These are phyloP conservation scores for Lucinisca nassula DNA, from an alignment of 2,888 invertebrate species.

Conservation along the genomic window DNA sequence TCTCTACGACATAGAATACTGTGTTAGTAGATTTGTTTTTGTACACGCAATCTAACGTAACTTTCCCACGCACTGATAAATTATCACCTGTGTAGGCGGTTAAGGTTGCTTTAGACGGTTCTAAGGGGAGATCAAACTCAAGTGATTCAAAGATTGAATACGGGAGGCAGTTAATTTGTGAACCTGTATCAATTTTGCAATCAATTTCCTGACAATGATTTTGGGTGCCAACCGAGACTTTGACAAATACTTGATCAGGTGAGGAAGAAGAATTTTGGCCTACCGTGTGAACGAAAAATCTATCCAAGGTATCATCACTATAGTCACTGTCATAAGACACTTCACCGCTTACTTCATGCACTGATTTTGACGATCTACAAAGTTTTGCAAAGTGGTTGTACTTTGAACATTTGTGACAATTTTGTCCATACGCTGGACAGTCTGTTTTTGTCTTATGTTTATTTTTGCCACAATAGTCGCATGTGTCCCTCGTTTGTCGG, in stretches of 20 bases:
- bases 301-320: background rate
- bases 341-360: conserved; percentile 1
- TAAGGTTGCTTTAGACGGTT: background rate
- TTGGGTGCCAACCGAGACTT: background rate
- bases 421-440: no score
- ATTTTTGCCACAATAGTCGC: no score
- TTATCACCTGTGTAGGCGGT: background rate
- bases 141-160: background rate
- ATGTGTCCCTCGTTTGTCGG: no score
- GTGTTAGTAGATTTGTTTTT: background rate
- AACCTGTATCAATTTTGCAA: background rate
- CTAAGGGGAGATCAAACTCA: no score
- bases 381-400: background rate
- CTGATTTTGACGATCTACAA: background rate
- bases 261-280: background rate
- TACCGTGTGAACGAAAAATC: background rate
- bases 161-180: background rate
- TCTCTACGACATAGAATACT: background rate
- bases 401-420: no score
- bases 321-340: background rate
- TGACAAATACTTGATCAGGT: background rate
- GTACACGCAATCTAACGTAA: background rate
- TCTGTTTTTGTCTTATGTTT: no score
- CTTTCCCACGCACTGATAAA: background rate
- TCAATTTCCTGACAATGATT: background rate